Evolutionary conservation across 2,113 vertebrate genomes (phyloP).

Genomic region (Sinocyclocheilus grahami): DNA sequence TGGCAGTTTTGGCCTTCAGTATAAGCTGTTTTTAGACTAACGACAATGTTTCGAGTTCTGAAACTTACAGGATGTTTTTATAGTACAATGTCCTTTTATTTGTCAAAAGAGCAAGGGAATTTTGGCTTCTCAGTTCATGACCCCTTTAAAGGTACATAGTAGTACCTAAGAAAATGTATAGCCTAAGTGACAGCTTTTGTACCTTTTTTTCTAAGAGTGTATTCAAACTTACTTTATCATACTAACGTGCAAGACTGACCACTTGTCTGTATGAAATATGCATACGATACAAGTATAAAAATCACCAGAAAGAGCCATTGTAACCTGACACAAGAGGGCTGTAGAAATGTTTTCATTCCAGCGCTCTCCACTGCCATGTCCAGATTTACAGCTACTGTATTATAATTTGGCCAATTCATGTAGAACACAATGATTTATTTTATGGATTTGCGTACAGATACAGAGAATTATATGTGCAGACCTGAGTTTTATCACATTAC

Average conservation of each 20-base stretch:
- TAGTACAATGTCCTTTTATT: no score
- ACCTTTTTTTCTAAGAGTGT: background rate
- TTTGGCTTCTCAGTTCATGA: no score
- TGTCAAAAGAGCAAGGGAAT: no score
- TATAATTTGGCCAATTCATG: constrained; percentile 46
- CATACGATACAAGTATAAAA: constrained; percentile 3
- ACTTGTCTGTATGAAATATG: constrained; percentile 57
- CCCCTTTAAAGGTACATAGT: no score
- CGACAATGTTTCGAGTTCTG: no score
- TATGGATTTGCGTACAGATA: constrained; percentile 30
- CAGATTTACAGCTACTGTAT: constrained; percentile 52
- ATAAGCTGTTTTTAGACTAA: no score
- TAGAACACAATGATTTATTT: constrained; percentile 49
- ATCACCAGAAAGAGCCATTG: constrained; percentile 50
- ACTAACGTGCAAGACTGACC: constrained; percentile 43
- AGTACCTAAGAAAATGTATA: background rate
- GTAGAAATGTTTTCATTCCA: constrained; percentile 51
- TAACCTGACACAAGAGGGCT: constrained; percentile 44
- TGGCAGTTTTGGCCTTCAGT: no score
- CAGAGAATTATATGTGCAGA: background rate
- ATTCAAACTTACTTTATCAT: background rate
- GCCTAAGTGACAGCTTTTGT: background rate
- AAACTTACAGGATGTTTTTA: no score
- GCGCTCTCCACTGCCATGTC: background rate
- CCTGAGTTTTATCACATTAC: background rate